A percentile compares a stretch with the other conserved stretches of the same genome.
Evolutionary conservation across 2,113 vertebrate genomes (phyloP).

Genomic region (Abramis brama): DNA sequence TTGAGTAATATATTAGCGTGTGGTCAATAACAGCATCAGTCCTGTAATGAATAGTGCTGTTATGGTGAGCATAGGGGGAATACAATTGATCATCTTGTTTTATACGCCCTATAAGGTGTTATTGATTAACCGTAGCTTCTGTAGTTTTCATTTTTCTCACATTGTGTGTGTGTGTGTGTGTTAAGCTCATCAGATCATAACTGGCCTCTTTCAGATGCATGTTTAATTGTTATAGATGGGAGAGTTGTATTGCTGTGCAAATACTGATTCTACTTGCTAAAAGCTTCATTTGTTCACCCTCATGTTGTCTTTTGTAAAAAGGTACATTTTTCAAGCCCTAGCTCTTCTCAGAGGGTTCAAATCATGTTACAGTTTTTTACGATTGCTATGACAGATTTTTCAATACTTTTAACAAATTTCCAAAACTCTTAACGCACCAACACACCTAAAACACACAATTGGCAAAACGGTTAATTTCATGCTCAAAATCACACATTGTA

Average conservation of each 20-base stretch:
- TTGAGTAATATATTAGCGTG: constrained; percentile 41
- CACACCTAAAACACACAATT: too few relatives aligned
- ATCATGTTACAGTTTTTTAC: too few relatives aligned
- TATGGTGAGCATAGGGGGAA: constrained; percentile 21
- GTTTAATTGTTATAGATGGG: neutral
- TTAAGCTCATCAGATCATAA: neutral
- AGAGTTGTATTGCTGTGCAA: neutral
- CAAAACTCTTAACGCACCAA: too few relatives aligned
- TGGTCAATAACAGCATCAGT: constrained; percentile 39
- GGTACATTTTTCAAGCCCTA: neutral
- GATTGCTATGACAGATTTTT: too few relatives aligned
- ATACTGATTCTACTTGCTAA: neutral
- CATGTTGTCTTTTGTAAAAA: neutral
- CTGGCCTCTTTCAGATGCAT: neutral
- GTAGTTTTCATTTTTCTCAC: neutral
- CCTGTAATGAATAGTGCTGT: constrained; percentile 29
- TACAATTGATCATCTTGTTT: constrained; percentile 46
- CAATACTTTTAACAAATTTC: too few relatives aligned
- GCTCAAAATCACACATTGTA: too few relatives aligned
- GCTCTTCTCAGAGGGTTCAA: neutral
- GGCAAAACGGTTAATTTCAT: too few relatives aligned
- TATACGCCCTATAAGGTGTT: neutral
- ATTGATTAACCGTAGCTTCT: constrained; percentile 17
- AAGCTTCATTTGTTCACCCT: neutral
- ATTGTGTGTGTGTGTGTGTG: neutral